These are phyloP conservation scores for Poecilia gillii DNA, from an alignment of 2,797 vertebrate genomes.

Conservation along the genomic window DNA sequence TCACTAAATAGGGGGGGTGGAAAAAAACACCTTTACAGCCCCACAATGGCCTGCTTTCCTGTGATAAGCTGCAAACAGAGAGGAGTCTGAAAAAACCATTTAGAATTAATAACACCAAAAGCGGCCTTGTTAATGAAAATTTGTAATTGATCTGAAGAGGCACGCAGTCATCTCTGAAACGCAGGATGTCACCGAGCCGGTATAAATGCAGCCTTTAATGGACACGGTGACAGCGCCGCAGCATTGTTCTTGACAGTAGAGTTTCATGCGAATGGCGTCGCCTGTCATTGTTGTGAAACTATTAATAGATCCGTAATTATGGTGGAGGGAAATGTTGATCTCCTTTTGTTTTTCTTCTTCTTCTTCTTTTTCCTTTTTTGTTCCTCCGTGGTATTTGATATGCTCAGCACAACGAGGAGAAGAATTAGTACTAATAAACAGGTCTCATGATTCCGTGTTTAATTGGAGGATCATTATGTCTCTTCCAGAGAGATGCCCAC, in stretches of 20 bases:
- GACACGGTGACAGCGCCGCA: slow-evolving; percentile 68
- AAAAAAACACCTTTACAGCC: slow-evolving; percentile 71
- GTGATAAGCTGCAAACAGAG: slow-evolving; percentile 81
- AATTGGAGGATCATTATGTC: slow-evolving; percentile 83
- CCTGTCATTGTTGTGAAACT: slow-evolving; percentile 82
- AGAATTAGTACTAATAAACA: slow-evolving; percentile 83
- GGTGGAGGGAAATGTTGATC: slow-evolving; percentile 75
- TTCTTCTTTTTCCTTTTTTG: not conserved
- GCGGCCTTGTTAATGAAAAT: slow-evolving; percentile 78
- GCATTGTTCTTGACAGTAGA: slow-evolving; percentile 79
- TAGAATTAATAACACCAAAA: slow-evolving; percentile 80
- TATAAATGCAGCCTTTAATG: slow-evolving; percentile 80
- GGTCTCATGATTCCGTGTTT: slow-evolving; percentile 79
- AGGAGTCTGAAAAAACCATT: slow-evolving; percentile 78
- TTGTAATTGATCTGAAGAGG: slow-evolving; percentile 80
- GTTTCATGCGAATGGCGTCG: slow-evolving; percentile 76
- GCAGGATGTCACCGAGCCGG: slow-evolving; percentile 78
- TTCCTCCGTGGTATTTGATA: slow-evolving; percentile 75
- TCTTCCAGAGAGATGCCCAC: slow-evolving; percentile 79
- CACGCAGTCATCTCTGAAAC: slow-evolving; percentile 79
- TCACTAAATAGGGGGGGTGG: slow-evolving; percentile 41
- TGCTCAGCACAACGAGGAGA: slow-evolving; percentile 81
- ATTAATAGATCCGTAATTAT: slow-evolving; percentile 86
- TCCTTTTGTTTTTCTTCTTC: slow-evolving; percentile 51
- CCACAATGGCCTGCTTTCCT: slow-evolving; percentile 75